These are phyloP conservation scores for Coelopa frigida DNA, from an alignment of 1,140 invertebrate genomes.

Conservation along the genomic window DNA sequence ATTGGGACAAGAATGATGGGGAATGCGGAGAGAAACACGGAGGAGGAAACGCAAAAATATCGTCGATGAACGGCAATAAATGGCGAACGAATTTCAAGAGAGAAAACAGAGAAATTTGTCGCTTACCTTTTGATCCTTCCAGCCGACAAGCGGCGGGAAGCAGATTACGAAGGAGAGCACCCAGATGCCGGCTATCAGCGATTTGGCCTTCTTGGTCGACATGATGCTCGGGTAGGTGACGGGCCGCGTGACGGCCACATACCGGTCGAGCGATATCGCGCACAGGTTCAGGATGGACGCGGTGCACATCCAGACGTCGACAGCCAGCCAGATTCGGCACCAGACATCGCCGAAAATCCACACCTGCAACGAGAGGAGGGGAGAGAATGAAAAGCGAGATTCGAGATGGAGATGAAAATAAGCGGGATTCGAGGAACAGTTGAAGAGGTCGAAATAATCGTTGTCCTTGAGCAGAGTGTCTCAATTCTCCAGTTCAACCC, in stretches of 20 bases:
- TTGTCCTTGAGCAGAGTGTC: no score
- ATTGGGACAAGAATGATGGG: no score
- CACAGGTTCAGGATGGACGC: conserved; percentile 91
- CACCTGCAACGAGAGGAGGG: conserved; percentile 53
- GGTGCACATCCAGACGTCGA: conserved; percentile 95
- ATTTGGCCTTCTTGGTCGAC: conserved; percentile 79
- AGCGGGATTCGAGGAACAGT: no score
- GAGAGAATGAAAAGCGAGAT: no score
- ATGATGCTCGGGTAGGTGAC: conserved; percentile 90
- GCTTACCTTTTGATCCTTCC: conserved; percentile 74
- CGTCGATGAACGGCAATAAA: no score
- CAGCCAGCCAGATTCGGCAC: conserved; percentile 87
- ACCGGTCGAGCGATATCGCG: conserved; percentile 86
- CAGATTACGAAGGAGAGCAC: conserved; percentile 93
- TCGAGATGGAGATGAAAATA: no score
- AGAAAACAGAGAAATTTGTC: no score
- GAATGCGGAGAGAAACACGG: no score
- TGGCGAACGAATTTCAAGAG: no score
- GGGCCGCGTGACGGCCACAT: conserved; percentile 89
- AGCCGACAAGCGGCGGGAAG: conserved; percentile 90
- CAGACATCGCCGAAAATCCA: conserved; percentile 90
- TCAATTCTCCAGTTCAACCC: no score
- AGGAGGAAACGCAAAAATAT: no score
- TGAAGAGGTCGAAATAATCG: no score
- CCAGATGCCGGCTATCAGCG: conserved; percentile 87